Evolutionary conservation across 1,140 invertebrate genomes (phyloP).

Genomic region (Orchesella cincta): DNA sequence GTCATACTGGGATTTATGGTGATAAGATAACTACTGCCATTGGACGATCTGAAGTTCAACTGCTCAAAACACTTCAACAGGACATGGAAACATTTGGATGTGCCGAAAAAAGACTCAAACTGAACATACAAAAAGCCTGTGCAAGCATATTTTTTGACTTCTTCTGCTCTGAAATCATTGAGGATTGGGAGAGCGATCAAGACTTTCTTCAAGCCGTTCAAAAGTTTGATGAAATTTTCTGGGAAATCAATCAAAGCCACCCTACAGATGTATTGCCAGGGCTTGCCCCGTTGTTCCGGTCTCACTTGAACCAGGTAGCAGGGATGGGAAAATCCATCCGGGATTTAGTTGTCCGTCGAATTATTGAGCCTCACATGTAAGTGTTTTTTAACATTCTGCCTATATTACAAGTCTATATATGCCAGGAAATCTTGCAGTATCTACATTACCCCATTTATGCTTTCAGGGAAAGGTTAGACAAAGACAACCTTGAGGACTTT

Average conservation of each 20-base stretch:
- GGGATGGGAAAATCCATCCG: slow-evolving; percentile 45
- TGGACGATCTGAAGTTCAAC: slow-evolving; percentile 1
- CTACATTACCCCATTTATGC: not conserved
- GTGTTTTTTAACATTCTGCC: not conserved
- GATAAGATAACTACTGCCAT: slow-evolving; percentile 38
- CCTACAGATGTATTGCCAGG: slow-evolving; percentile 48
- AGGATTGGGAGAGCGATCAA: slow-evolving; percentile 59
- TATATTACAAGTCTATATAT: not conserved
- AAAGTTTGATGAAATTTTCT: slow-evolving; percentile 84
- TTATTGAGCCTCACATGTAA: slow-evolving; percentile 49
- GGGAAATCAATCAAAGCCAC: slow-evolving; percentile 61
- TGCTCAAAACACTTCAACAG: slow-evolving; percentile 27
- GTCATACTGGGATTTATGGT: slow-evolving; percentile 44
- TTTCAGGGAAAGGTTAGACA: slow-evolving; percentile 42
- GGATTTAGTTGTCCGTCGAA: slow-evolving; percentile 41
- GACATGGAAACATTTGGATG: not conserved
- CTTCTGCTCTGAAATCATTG: slow-evolving; percentile 77
- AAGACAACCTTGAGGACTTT: slow-evolving; percentile 63
- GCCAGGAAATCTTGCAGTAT: not conserved
- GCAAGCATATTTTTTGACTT: slow-evolving; percentile 85
- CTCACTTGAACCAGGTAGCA: slow-evolving; percentile 40
- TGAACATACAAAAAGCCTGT: slow-evolving; percentile 68
- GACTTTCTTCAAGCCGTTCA: slow-evolving; percentile 69
- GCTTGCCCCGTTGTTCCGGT: slow-evolving; percentile 40
- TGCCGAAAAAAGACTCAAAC: slow-evolving; percentile 60